Evolutionary conservation across 2,888 invertebrate species (phyloP), one percentile per base, ranked within the genome.

Genomic region (Andrena trimmerana): DNA sequence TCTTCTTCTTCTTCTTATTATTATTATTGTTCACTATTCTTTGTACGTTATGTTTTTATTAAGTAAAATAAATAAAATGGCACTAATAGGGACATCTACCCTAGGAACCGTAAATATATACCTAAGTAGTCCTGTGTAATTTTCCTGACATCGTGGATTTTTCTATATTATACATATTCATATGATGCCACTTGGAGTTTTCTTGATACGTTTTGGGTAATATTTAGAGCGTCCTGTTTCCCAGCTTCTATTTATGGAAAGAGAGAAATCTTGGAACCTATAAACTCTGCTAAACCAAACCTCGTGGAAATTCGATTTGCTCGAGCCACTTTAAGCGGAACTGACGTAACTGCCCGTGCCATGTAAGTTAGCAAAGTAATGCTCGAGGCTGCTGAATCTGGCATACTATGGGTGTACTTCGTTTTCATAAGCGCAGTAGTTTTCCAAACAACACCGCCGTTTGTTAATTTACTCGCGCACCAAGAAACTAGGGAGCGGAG

Each of bases 301-400:
- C 78, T 27, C 29, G 72, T 42, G 62, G 36, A 68, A 71, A 81
- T 81, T 71, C 78, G 80, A 81, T 78, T 78, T 54, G 67, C 67
- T 20, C 31, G 54, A 62, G 57, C 54, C 72, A 72, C 78, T 68
- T 78, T 68, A 72, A 67, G 33, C 71, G 57, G 54, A 81, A 72
- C 57, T 81, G 72, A 57, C 63, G 62, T 27, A 78, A 80, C 42
- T 78, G 60, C 31, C 42, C 31, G n/a, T 10, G 27, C 36, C 8
- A 36, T 57, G 60, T 60, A 78, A 71, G 70, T 71, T 71, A 16
- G 54, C 27, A 13, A 78, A 78, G 78, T 62, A 70, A 80, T 27
- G 70, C 52, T 20, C 36, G 59, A 27, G 50, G 50, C 33, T 72
- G 16, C 5, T 8, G 27, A 66, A 42, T 59, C 62, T 33, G 62